A percentile compares a stretch with the other conserved stretches of the same genome.
Conservation (phyloP, 2,888 invertebrate genomes). For the Scaptomyza cyrtandrae region DNA sequence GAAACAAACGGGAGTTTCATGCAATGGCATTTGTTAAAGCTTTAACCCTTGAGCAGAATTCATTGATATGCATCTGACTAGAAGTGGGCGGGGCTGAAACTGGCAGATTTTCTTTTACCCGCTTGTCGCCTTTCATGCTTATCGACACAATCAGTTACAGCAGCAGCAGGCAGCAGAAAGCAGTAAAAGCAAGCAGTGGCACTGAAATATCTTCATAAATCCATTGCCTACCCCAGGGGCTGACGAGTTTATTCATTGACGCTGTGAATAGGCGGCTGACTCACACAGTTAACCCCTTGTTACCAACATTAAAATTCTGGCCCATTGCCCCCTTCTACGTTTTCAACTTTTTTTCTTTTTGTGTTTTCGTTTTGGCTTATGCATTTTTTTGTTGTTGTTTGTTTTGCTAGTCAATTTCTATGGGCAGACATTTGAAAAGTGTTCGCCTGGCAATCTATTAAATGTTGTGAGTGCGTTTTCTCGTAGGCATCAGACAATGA, state of each 20-base stretch:
- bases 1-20: conserved; percentile 23
- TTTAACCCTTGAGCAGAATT: conserved; percentile 36
- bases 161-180: conserved; percentile 2
- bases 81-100: not conserved
- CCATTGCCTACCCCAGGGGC: conserved; percentile 17
- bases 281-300: conserved; percentile 74
- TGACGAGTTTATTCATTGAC: conserved; percentile 41
- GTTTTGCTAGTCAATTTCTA: conserved; percentile 49
- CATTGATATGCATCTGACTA: conserved; percentile 61
- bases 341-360: conserved; percentile 11
- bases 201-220: conserved; percentile 71
- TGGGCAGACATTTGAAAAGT: conserved; percentile 36
- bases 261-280: conserved; percentile 51
- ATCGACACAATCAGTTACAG: conserved; percentile 64
- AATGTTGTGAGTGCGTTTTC: conserved; percentile 72
- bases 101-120: conserved; percentile 34
- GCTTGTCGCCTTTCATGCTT: conserved; percentile 67
- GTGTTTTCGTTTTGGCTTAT: conserved; percentile 33
- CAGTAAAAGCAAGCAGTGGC: conserved; percentile 4
- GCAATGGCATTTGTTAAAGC: conserved; percentile 44
- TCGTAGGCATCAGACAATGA: conserved; percentile 68
- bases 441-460: conserved; percentile 68
- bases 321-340: conserved; percentile 5
- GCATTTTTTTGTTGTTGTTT: conserved; percentile 24
- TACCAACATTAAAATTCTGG: conserved; percentile 37